Percentiles rank a stretch among this genome's conserved stretches.
Conservation (phyloP, 2,888 invertebrate species). For the Eristalinus sepulchralis region DNA sequence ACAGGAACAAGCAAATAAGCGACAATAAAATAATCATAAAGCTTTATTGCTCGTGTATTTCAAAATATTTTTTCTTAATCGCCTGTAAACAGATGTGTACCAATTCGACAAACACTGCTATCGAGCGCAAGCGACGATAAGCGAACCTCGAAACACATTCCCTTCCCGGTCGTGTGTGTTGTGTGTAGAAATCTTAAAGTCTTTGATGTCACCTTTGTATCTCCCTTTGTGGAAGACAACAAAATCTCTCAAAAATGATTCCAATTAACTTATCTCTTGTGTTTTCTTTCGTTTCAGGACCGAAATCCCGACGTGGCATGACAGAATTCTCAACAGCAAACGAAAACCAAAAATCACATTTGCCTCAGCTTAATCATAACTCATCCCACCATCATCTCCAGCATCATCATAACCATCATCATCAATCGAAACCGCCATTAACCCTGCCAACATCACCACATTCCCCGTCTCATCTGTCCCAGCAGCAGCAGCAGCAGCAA, state of each 20-base stretch:
- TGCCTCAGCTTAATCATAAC: conserved; percentile 79
- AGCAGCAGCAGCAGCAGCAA: conserved; percentile 72
- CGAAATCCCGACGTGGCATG: conserved; percentile 81
- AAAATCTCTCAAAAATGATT: not conserved
- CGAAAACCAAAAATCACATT: conserved; percentile 80
- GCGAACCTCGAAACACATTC: not conserved
- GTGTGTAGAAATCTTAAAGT: not conserved
- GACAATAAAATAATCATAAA: conserved; percentile 10
- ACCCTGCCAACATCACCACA: conserved; percentile 74
- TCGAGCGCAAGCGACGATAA: conserved; percentile 13
- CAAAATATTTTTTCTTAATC: conserved; percentile 6
- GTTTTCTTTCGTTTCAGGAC: conserved; percentile 76
- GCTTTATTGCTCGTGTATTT: not conserved
- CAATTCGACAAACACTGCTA: conserved; percentile 19
- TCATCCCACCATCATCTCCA: conserved; percentile 75
- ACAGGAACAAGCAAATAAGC: not conserved
- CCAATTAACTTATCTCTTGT: not conserved
- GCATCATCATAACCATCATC: conserved; percentile 67
- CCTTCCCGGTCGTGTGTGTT: not conserved
- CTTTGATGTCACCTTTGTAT: not conserved
- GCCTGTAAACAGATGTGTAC: conserved; percentile 9
- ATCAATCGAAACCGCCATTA: conserved; percentile 73
- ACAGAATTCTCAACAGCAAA: conserved; percentile 80
- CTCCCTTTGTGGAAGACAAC: not conserved
- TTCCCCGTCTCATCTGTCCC: conserved; percentile 73